These are phyloP conservation scores for Oscheius sp. DNA, from an alignment of 2,888 invertebrate genomes.

Conservation along the genomic window DNA sequence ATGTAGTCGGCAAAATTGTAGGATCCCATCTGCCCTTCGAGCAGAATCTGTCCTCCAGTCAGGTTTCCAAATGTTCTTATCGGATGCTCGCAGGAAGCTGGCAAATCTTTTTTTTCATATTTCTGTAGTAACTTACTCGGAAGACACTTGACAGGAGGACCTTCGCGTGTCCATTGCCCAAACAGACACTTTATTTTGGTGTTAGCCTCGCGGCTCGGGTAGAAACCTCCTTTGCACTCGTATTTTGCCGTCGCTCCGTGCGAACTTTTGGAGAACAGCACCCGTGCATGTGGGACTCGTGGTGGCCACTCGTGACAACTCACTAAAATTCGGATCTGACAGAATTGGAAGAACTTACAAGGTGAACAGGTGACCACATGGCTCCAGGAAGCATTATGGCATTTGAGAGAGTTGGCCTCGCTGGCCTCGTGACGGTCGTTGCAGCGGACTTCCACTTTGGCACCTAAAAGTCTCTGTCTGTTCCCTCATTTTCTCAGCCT, in stretches of 20 bases:
- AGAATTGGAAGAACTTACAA: conserved; percentile 63
- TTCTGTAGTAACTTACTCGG: conserved; percentile 48
- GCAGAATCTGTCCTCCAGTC: conserved; percentile 73
- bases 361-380: conserved; percentile 75
- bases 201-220: conserved; percentile 33
- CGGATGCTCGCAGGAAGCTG: conserved; percentile 72
- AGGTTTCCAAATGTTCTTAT: conserved; percentile 70
- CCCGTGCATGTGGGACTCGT: conserved; percentile 90
- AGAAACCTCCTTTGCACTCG: conserved; percentile 50
- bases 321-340: conserved; percentile 73
- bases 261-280: conserved; percentile 95
- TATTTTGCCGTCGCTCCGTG: conserved; percentile 89
- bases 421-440: conserved; percentile 78
- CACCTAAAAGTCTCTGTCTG: conserved; percentile 31
- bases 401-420: conserved; percentile 63
- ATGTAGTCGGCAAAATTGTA: conserved; percentile 76
- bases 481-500: too few species aligned
- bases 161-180: conserved; percentile 84
- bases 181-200: conserved; percentile 81
- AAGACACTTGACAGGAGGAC: conserved; percentile 67
- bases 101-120: not conserved
- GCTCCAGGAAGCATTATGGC: conserved; percentile 76
- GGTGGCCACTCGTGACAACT: conserved; percentile 87
- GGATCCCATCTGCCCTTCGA: conserved; percentile 75
- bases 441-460: conserved; percentile 87